Evolutionary conservation across 2,888 invertebrate species (phyloP).

Genomic region (Gari tellinella): DNA sequence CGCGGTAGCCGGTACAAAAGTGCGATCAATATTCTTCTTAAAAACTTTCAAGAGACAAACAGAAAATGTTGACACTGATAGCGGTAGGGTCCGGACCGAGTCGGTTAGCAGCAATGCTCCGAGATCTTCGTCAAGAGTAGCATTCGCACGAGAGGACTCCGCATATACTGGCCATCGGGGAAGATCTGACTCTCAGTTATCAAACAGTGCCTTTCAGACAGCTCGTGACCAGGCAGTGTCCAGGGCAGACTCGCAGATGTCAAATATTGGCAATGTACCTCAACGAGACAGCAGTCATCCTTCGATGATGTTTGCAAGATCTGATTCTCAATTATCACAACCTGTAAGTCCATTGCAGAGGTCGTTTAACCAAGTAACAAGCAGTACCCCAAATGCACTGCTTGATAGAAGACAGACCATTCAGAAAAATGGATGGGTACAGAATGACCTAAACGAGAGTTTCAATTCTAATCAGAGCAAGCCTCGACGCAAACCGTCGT

Average conservation of each 20-base stretch:
- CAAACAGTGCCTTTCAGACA: too few relatives aligned
- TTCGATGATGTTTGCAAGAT: too few relatives aligned
- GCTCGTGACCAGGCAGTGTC: too few relatives aligned
- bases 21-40: neutral
- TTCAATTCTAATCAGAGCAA: too few relatives aligned
- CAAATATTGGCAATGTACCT: too few relatives aligned
- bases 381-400: neutral
- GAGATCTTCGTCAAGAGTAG: constrained; percentile 24
- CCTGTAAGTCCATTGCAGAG: too few relatives aligned
- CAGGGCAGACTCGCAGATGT: too few relatives aligned
- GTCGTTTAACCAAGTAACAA: too few relatives aligned
- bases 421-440: neutral
- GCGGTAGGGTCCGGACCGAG: neutral
- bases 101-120: neutral
- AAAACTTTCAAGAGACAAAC: neutral
- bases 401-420: neutral
- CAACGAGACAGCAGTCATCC: too few relatives aligned
- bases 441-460: neutral
- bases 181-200: too few relatives aligned
- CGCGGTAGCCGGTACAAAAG: neutral
- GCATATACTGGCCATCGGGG: too few relatives aligned
- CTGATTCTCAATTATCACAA: constrained; percentile 7
- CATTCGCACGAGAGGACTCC: constrained; percentile 13
- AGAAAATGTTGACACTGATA: neutral
- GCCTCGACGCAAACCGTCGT: constrained; percentile 3